These are phyloP conservation scores for Rosalia funebris DNA, from an alignment of 2,888 invertebrate species.

Conservation along the genomic window DNA sequence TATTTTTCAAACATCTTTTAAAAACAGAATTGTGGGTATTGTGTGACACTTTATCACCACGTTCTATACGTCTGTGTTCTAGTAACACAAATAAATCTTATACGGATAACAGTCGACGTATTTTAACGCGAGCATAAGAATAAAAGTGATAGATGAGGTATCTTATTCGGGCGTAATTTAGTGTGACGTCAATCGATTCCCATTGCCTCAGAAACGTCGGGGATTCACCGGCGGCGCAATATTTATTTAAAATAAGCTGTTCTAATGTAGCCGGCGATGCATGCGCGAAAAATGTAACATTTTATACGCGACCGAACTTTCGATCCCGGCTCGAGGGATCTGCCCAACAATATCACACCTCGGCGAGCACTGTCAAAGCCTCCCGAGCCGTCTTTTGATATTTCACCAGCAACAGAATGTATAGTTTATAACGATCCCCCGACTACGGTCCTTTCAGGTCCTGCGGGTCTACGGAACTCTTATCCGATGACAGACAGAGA, in stretches of 20 bases:
- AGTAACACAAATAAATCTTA: not conserved
- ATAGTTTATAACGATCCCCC: slow-evolving; percentile 50
- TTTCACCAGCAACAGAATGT: slow-evolving; percentile 56
- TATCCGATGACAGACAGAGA: slow-evolving; percentile 47
- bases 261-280: slow-evolving; percentile 45
- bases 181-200: slow-evolving; percentile 13
- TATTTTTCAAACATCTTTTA: too few species aligned
- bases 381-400: slow-evolving; percentile 61
- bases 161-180: slow-evolving; percentile 3
- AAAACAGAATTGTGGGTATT: too few species aligned
- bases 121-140: slow-evolving; percentile 1
- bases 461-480: slow-evolving; percentile 27
- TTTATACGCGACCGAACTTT: slow-evolving; percentile 57
- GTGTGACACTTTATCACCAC: too few species aligned
- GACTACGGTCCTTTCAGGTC: slow-evolving; percentile 28
- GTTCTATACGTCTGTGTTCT: not conserved
- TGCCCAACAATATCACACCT: slow-evolving; percentile 62
- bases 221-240: slow-evolving; percentile 8
- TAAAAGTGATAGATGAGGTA: slow-evolving; percentile 15
- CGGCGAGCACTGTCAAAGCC: slow-evolving; percentile 60
- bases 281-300: slow-evolving; percentile 55
- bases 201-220: not conserved
- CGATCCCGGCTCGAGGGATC: slow-evolving; percentile 49
- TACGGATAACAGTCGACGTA: not conserved
- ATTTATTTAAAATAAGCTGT: slow-evolving; percentile 38